Evolutionary conservation across 2,113 vertebrate genomes (phyloP), one percentile per base, ranked within the genome.

Genomic region (Chascanopsetta lugubris): DNA sequence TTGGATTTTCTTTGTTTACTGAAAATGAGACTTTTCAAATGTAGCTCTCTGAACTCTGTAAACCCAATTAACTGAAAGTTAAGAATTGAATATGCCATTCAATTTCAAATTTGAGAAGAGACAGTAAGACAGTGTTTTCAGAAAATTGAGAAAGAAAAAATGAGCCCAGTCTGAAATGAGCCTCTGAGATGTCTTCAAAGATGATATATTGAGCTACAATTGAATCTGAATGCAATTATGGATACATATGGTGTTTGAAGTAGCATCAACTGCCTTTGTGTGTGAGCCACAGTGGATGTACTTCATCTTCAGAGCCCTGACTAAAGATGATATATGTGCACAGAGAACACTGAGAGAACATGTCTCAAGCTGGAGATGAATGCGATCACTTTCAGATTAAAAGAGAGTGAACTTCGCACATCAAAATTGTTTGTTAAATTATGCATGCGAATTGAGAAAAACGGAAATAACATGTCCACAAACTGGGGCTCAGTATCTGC

Each of bases 191-290:
- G 54, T 25, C 50, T 27, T 38, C 29, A 29, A 61, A 11, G 29
- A 59, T 77, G 68, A 81, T 78, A n/a, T 75, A 80, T 49, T 47
- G 49, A 48, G 62, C 62, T 20, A 69, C 72, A 56, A 84, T 80
- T 72, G 55, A 80, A 77, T 42, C 10, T 4, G 22, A 77, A 64
- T 78, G 77, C 45, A 72, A 72, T 80, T 64, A 77, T 7, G 20
- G 45, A 46, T 61, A 45, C 45, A 57, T 49, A 61, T 45, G 27
- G 59, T 42, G 65, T 55, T 69, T 59, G 58, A 54, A 57, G 43
- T 30, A 66, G 60, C 5, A 42, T 8, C 32, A 38, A 11, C 43
- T 9, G 57, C 26, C 4, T 8, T 25, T 18, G 26, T 3, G 48
- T 29, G 27, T 36, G 47, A 58, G 55, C 12, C 38, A 34, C 18